phyloP scores from a whole-genome alignment of 2,888 invertebrate genomes.

The Microdon myrmicae region DNA sequence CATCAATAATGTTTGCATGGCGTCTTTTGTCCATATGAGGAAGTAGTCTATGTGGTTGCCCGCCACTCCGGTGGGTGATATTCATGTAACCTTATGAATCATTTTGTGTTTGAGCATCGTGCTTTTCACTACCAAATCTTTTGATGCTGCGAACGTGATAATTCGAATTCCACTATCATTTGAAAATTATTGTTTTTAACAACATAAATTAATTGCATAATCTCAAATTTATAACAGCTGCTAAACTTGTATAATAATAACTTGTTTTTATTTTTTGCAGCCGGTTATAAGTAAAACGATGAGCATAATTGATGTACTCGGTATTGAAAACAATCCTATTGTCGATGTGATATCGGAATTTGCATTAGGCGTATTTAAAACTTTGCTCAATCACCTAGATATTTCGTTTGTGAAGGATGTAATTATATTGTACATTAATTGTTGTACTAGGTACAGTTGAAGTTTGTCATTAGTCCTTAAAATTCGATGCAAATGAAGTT shows the following conservation, averaged over 20 bases:
- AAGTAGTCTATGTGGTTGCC: too few relatives aligned
- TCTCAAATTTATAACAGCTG: too few relatives aligned
- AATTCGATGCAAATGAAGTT: not conserved
- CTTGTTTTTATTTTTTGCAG: slow-evolving; percentile 51
- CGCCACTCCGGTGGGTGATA: too few relatives aligned
- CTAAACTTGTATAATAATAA: not conserved
- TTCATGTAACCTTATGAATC: too few relatives aligned
- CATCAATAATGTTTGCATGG: too few relatives aligned
- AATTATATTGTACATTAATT: slow-evolving; percentile 64
- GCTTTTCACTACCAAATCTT: too few relatives aligned
- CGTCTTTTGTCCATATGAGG: too few relatives aligned
- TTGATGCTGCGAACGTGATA: too few relatives aligned
- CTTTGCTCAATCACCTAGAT: slow-evolving; percentile 64
- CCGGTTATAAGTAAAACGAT: slow-evolving; percentile 64
- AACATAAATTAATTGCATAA: too few relatives aligned
- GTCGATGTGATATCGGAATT: slow-evolving; percentile 63
- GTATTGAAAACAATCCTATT: slow-evolving; percentile 61
- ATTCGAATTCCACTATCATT: too few relatives aligned
- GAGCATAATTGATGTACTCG: slow-evolving; percentile 63
- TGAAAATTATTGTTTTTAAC: too few relatives aligned
- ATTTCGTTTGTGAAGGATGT: slow-evolving; percentile 64
- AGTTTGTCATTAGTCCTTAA: not conserved
- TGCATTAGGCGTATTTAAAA: slow-evolving; percentile 63
- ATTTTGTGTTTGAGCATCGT: too few relatives aligned
- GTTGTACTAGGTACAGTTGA: slow-evolving; percentile 60